Base-by-base conservation (phyloP, 2,888 invertebrate species). In the Tachina lurida region DNA sequence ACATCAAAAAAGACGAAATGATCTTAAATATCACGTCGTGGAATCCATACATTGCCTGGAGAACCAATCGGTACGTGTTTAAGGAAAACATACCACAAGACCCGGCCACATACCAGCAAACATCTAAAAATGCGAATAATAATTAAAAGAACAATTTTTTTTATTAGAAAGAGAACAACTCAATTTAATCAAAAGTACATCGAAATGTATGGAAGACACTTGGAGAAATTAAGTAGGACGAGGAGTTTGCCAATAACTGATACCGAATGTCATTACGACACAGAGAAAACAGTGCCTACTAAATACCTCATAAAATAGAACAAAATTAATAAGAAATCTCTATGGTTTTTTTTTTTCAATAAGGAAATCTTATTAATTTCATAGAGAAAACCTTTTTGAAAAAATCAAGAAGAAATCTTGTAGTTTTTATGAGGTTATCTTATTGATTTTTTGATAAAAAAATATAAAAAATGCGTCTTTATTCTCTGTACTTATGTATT, bases 171-270 rank as follows among this genome's bases (percentile, higher is more conserved):
- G 60, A 71, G 70, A 56, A 82, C 77, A 82, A 65, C 78, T 82
- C 75, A 82, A 81, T 78, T 81, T 63, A 81, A 70, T 84, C 54
- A 54, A 67, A 68, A 74, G 68, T 68, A 85, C 49, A 77, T 52
- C 45, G 13, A 74, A 9, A 67, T 63, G 39, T 60, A 19, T 68
- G 39, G 12, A 22, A 39, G 2, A 79, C 73, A 83, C 83, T 71
- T n/a, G 45, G 17, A 75, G 58, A 79, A 75, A 80, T 12, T 10
- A 78, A 10, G 10, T 19, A 31, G 41, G 12, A 47, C n/a, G n/a
- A n/a, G 12, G 0, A 67, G 4, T 10, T 31, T 31, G 31, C 31
- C 31, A 31, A 31, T 4, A 31, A 31, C 31, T 31, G 31, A 31
- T 3, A 31, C 31, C 31, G 31, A 3, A 31, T 31, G 31, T n/a